These are phyloP conservation scores for Agrochola macilenta DNA, from an alignment of 2,888 invertebrate species.

Conservation along the genomic window DNA sequence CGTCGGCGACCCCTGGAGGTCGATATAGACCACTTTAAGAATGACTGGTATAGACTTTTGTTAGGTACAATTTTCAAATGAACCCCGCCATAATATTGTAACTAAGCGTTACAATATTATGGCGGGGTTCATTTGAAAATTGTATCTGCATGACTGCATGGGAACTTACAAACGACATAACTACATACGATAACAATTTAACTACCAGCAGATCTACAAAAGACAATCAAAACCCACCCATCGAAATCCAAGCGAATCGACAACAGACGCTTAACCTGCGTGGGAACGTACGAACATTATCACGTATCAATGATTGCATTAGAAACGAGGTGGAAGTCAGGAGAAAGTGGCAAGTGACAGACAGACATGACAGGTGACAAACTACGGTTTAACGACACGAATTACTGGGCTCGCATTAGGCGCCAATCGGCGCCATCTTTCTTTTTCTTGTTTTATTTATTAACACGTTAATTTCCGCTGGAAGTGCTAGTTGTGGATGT, in stretches of 20 bases:
- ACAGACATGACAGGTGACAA: constrained; percentile 51
- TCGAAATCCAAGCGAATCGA: constrained; percentile 32
- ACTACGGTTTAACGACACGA: constrained; percentile 45
- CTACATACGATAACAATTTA: not conserved
- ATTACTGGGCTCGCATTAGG: constrained; percentile 9
- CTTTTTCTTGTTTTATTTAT: constrained; percentile 10
- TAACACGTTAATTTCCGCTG: constrained; percentile 29
- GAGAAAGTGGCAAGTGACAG: constrained; percentile 47
- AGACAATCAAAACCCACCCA: constrained; percentile 28
- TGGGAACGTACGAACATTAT: constrained; percentile 43
- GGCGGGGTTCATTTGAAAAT: too few species aligned
- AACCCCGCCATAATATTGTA: not conserved
- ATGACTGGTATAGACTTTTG: too few species aligned
- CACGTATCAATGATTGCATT: constrained; percentile 48
- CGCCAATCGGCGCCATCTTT: constrained; percentile 44
- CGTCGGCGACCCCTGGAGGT: too few species aligned
- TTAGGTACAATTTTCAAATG: too few species aligned
- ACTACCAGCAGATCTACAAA: not conserved
- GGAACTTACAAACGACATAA: not conserved
- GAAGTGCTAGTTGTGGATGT: not conserved
- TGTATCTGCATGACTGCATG: too few species aligned
- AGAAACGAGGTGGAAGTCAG: constrained; percentile 44
- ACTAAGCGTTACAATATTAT: too few species aligned
- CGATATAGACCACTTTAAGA: too few species aligned
- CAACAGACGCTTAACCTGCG: constrained; percentile 38